Evolutionary conservation across 2,797 vertebrate genomes (phyloP).

Genomic region (Leuciscus waleckii): DNA sequence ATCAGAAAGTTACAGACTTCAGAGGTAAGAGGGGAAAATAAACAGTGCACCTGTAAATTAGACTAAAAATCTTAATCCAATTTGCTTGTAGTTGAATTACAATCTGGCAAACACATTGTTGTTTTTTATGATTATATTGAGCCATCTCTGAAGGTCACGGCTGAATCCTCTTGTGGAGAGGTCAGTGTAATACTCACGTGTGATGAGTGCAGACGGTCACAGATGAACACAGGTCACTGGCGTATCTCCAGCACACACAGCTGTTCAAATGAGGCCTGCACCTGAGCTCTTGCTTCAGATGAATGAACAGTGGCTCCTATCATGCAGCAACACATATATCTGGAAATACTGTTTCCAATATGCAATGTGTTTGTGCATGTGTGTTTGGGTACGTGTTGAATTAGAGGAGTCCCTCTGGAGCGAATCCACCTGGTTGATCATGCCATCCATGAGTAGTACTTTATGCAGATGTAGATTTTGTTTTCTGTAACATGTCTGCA

Average conservation of each 20-base stretch:
- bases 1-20: too few relatives aligned
- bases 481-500: background rate
- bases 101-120: background rate
- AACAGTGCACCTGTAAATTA: too few relatives aligned
- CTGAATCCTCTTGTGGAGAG: conserved; percentile 20
- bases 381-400: background rate
- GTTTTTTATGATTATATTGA: too few relatives aligned
- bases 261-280: conserved; percentile 72
- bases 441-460: background rate
- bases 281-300: conserved; percentile 52
- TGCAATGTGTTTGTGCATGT: background rate
- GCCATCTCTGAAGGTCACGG: background rate
- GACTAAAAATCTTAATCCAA: too few relatives aligned
- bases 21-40: too few relatives aligned
- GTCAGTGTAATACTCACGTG: conserved; percentile 36
- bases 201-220: background rate
- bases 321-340: conserved; percentile 39
- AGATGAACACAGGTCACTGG: conserved; percentile 50
- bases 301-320: conserved; percentile 47
- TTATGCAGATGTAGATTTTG: background rate
- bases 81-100: too few relatives aligned
- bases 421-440: background rate
- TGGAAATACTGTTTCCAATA: background rate
- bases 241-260: conserved; percentile 68
- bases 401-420: background rate